phyloP scores from a whole-genome alignment of 2,797 vertebrate genomes.

The Nannoperca australis region DNA sequence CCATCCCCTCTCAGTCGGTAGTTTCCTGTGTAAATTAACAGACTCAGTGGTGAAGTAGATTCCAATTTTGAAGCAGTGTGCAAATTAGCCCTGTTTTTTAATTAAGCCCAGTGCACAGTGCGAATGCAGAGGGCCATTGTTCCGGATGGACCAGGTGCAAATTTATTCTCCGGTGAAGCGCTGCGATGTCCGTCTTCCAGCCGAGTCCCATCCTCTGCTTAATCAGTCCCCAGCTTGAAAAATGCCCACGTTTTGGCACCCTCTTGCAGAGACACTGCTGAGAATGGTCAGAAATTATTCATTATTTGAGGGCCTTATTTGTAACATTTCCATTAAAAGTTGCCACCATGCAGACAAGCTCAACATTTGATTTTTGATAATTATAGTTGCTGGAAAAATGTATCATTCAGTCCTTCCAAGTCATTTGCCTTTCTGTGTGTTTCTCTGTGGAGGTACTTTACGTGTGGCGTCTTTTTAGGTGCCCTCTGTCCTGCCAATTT shows the following conservation, averaged over 20 bases:
- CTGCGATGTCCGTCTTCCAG: slow-evolving; percentile 89
- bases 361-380: slow-evolving; percentile 90
- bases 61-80: slow-evolving; percentile 95
- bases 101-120: slow-evolving; percentile 92
- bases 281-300: slow-evolving; percentile 92
- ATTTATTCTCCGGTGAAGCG: slow-evolving; percentile 93
- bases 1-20: slow-evolving; percentile 89
- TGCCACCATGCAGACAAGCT: slow-evolving; percentile 84
- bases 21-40: slow-evolving; percentile 98
- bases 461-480: slow-evolving; percentile 18
- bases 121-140: slow-evolving; percentile 83
- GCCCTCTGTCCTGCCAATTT: slow-evolving; percentile 27
- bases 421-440: slow-evolving; percentile 70
- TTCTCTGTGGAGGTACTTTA: slow-evolving; percentile 38
- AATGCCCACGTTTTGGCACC: slow-evolving; percentile 89
- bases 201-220: slow-evolving; percentile 89
- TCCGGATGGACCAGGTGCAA: slow-evolving; percentile 92
- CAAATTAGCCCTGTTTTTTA: slow-evolving; percentile 98
- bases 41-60: slow-evolving; percentile 97
- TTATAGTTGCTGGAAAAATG: slow-evolving; percentile 86
- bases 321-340: slow-evolving; percentile 93
- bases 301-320: slow-evolving; percentile 94
- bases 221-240: slow-evolving; percentile 94
- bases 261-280: slow-evolving; percentile 89
- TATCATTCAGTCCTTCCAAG: slow-evolving; percentile 69